phyloP scores from a whole-genome alignment of 1,140 invertebrate species.

The Saccostrea echinata region DNA sequence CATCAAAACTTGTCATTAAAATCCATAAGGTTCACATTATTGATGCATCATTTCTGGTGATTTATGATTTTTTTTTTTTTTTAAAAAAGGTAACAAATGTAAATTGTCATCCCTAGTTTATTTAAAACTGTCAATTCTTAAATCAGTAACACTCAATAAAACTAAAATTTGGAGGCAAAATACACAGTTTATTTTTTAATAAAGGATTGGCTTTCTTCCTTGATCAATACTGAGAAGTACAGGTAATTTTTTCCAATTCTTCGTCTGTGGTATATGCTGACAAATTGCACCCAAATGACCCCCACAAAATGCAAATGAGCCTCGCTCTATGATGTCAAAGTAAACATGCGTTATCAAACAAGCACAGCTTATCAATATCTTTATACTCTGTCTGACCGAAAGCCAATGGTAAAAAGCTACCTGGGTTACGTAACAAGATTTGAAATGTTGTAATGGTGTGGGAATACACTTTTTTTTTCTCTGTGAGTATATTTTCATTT shows the following conservation, averaged over 20 bases:
- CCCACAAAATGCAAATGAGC: constrained; percentile 26
- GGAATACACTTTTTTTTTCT: background rate
- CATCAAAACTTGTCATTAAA: no score
- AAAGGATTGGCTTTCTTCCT: constrained; percentile 25
- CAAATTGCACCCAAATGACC: constrained; percentile 18
- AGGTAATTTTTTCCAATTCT: background rate
- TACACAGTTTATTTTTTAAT: background rate
- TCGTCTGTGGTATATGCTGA: constrained; percentile 12
- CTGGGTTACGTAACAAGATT: background rate
- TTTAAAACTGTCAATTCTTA: background rate
- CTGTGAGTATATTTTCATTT: background rate
- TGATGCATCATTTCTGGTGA: background rate
- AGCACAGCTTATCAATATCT: constrained; percentile 1
- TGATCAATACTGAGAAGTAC: background rate
- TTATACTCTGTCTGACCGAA: background rate
- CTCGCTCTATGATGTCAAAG: constrained; percentile 23
- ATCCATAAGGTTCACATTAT: background rate
- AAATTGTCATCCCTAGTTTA: background rate
- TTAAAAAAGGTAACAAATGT: background rate
- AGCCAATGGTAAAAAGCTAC: constrained; percentile 3
- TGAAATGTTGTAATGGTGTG: background rate
- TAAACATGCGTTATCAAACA: constrained; percentile 21
- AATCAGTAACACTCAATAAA: background rate
- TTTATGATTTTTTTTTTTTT: background rate
- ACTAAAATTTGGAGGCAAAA: background rate